Percentiles rank a stretch among this genome's conserved stretches.
Conservation (phyloP, 2,888 invertebrate genomes). For the Mesodorylaimus sp. region DNA sequence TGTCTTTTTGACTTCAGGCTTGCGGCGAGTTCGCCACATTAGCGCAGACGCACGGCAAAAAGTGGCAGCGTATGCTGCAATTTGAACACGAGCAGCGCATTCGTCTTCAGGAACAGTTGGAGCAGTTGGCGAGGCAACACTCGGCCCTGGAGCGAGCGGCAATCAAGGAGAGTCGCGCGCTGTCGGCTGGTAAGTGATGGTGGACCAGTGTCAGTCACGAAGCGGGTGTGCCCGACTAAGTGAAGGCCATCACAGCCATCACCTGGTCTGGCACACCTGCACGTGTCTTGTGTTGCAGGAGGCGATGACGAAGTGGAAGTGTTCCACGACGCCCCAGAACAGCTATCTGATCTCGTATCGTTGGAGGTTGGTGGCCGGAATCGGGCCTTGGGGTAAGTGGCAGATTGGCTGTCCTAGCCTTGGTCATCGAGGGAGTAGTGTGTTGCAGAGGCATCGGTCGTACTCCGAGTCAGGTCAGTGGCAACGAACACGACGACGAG, state of each 20-base stretch:
- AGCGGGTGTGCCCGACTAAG: too few relatives aligned
- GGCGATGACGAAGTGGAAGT: constrained; percentile 42
- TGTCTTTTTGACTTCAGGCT: constrained; percentile 41
- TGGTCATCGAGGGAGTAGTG: too few relatives aligned
- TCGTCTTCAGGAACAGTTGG: constrained; percentile 82
- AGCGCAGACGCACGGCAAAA: constrained; percentile 68
- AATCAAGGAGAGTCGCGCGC: constrained; percentile 21
- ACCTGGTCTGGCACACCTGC: too few relatives aligned
- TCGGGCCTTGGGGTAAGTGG: too few relatives aligned
- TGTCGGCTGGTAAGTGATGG: too few relatives aligned
- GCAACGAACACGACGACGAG: neutral
- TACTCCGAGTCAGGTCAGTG: neutral
- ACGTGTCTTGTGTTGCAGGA: too few relatives aligned
- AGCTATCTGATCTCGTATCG: constrained; percentile 10
- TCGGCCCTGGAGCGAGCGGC: constrained; percentile 77
- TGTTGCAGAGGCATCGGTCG: neutral
- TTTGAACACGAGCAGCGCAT: constrained; percentile 84
- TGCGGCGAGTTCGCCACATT: constrained; percentile 76
- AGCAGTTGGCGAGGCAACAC: constrained; percentile 87
- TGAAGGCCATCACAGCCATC: too few relatives aligned
- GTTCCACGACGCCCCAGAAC: constrained; percentile 45
- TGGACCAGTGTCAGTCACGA: too few relatives aligned
- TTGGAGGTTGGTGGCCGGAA: too few relatives aligned
- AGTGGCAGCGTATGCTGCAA: constrained; percentile 75
- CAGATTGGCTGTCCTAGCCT: too few relatives aligned